A percentile compares a stretch with the other conserved stretches of the same genome.
These are phyloP conservation scores for Callipepla californica DNA, from an alignment of 2,113 vertebrate genomes.

Conservation along the genomic window DNA sequence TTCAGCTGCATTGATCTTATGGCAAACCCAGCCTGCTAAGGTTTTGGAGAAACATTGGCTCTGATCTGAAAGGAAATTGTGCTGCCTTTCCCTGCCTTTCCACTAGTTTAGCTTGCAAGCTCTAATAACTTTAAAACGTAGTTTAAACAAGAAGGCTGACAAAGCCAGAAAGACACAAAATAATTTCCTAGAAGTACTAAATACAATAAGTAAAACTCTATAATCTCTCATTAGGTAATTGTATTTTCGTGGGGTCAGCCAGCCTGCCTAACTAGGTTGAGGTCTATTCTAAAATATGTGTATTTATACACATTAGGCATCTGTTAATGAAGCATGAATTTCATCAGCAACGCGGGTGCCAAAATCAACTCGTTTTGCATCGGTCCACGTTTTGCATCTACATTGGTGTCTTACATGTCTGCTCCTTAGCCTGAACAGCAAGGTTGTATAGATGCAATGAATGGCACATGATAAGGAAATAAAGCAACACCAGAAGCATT, in stretches of 20 bases:
- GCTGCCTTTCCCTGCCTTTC: conserved; percentile 64
- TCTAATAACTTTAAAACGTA: conserved; percentile 64
- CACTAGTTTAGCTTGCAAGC: conserved; percentile 60
- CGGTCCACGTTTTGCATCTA: conserved; percentile 51
- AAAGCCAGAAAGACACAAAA: conserved; percentile 41
- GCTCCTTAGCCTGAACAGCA: conserved; percentile 32
- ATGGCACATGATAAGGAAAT: not conserved
- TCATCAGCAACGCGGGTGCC: conserved; percentile 58
- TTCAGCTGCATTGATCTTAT: conserved; percentile 69
- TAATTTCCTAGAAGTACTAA: conserved; percentile 72
- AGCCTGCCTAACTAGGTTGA: conserved; percentile 47
- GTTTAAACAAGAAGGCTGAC: conserved; percentile 37
- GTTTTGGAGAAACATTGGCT: conserved; percentile 69
- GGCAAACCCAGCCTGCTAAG: conserved; percentile 36
- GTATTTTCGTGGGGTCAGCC: conserved; percentile 68
- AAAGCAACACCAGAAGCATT: not conserved
- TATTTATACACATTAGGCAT: conserved; percentile 53
- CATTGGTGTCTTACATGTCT: conserved; percentile 40
- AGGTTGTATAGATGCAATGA: not conserved
- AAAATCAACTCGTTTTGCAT: conserved; percentile 71
- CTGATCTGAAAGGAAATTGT: conserved; percentile 69
- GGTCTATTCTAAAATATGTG: conserved; percentile 68
- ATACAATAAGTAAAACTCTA: conserved; percentile 71
- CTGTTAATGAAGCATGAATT: conserved; percentile 72
- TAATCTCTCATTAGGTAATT: conserved; percentile 65